Percentiles rank a stretch among this genome's conserved stretches.
Conservation (phyloP, 2,888 invertebrate species). For the Yponomeuta evonymella region DNA sequence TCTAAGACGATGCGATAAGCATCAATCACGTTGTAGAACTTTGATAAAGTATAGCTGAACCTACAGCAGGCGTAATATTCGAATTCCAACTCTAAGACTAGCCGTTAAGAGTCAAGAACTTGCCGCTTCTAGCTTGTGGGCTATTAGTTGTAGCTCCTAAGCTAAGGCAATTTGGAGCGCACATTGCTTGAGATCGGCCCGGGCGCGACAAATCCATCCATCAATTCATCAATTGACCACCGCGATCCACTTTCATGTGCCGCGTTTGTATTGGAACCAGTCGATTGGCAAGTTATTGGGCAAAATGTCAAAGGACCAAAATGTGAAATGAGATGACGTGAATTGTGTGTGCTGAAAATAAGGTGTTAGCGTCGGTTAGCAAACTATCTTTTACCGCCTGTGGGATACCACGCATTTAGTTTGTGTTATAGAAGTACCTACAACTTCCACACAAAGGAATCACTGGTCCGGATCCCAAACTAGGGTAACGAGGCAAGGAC, state of each 20-base stretch:
- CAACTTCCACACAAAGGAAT: too few relatives aligned
- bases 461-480: too few relatives aligned
- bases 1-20: not conserved
- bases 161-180: not conserved
- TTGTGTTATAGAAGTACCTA: too few relatives aligned
- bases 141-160: not conserved
- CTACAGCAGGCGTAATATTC: not conserved
- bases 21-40: not conserved
- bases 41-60: not conserved
- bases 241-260: conserved; percentile 46
- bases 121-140: not conserved
- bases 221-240: conserved; percentile 53
- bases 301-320: too few relatives aligned
- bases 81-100: not conserved
- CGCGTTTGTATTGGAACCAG: conserved; percentile 27
- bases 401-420: too few relatives aligned
- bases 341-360: too few relatives aligned
- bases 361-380: too few relatives aligned
- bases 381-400: too few relatives aligned
- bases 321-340: too few relatives aligned
- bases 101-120: not conserved
- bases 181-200: not conserved
- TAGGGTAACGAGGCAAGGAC: too few relatives aligned
- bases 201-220: conserved; percentile 55
- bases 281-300: not conserved